These are phyloP conservation scores for Serilophus lunatus DNA, from an alignment of 2,113 vertebrate genomes.

Conservation along the genomic window DNA sequence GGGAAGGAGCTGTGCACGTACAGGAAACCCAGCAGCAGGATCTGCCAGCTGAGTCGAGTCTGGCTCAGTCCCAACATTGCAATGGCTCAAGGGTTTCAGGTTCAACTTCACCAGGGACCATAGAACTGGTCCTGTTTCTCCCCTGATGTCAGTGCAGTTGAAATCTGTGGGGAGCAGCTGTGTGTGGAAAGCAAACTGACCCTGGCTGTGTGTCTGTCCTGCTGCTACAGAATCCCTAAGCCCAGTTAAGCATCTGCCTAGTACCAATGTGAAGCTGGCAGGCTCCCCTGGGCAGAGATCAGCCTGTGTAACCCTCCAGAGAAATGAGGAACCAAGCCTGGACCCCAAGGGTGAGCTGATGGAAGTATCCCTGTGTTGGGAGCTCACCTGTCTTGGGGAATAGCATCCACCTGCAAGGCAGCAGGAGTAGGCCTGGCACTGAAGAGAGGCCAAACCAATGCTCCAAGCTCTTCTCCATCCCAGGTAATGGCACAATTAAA, in stretches of 20 bases:
- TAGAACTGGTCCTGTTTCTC: neutral
- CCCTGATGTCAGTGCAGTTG: neutral
- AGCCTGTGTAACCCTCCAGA: neutral
- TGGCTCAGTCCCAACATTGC: neutral
- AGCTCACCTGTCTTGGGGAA: neutral
- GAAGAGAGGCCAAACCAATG: neutral
- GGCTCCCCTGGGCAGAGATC: neutral
- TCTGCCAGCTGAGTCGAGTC: neutral
- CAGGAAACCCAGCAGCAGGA: slow-evolving; percentile 45
- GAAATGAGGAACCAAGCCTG: neutral
- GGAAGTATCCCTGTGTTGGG: neutral
- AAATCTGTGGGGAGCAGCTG: neutral
- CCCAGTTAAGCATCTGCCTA: neutral
- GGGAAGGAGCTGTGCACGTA: slow-evolving; percentile 18
- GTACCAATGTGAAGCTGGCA: neutral
- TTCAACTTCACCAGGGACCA: neutral
- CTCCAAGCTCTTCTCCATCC: neutral
- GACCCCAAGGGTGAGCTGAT: neutral
- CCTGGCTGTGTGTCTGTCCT: neutral
- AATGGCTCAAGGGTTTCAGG: neutral
- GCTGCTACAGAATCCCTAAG: neutral
- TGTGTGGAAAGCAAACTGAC: neutral
- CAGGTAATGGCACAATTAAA: neutral
- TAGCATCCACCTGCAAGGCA: neutral
- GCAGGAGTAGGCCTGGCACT: neutral